phyloP scores from a whole-genome alignment of 2,888 invertebrate genomes.

The Cantharis rufa region DNA sequence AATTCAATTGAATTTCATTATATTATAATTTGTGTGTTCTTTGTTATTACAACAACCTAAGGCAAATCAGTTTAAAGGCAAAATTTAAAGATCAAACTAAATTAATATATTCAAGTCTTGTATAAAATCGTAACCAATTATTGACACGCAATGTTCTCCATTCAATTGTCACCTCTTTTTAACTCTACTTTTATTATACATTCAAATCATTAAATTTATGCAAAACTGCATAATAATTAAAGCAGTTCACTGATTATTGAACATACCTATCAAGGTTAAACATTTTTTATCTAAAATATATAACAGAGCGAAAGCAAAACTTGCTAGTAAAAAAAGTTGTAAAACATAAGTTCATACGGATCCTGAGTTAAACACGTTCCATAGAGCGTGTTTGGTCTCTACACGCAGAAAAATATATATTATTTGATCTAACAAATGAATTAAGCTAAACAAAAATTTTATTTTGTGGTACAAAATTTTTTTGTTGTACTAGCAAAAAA shows the following conservation, averaged over 20 bases:
- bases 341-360: no score
- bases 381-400: no score
- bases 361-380: no score
- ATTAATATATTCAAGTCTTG: background rate
- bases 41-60: constrained; percentile 1
- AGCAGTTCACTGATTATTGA: background rate
- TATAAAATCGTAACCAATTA: background rate
- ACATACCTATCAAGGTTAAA: background rate
- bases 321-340: no score
- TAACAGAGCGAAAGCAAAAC: no score
- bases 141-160: background rate
- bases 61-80: background rate
- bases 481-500: no score
- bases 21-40: background rate
- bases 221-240: background rate
- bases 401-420: no score
- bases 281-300: no score
- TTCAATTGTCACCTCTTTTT: background rate
- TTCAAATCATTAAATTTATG: background rate
- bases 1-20: constrained; percentile 15
- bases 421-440: no score
- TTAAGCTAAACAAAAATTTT: no score
- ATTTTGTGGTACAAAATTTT: no score
- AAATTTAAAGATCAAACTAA: background rate
- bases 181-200: background rate